Evolutionary conservation across 2,113 vertebrate species (phyloP), one percentile per base, ranked within the genome.

Genomic region (Morone saxatilis): DNA sequence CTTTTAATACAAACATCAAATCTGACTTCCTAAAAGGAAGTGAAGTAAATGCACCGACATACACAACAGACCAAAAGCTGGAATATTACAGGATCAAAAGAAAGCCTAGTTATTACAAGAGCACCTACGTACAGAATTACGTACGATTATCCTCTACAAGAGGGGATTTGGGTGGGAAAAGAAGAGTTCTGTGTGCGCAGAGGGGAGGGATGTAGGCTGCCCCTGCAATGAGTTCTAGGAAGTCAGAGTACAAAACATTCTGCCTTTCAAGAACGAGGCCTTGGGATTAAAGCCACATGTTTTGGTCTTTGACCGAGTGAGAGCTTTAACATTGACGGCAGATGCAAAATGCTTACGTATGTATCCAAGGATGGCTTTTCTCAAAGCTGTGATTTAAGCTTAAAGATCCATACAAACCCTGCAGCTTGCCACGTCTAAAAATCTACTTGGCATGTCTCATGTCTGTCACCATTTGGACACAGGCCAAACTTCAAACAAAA

Each of bases 161-260:
- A 62, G 3, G 22, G 56, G 14, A 76, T 59, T 68, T 67, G 11
- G 68, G 19, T 5, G 4, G 25, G 51, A 25, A 79, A 48, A 66
- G 45, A 22, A 50, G 66, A 17, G 16, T 14, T 68, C 12, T 61
- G 25, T 66, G n/a, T 53, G 60, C 0, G 13, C 31, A 43, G 38
- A 76, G 63, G 71, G 78, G 83, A 40, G 86, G 76, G 81, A 61
- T 62, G 41, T 78, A 14, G 48, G 41, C 48, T 68, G 45, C 38
- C 17, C 6, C 53, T 48, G 67, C 76, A 60, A 31, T 3, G 51
- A 93, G 56, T 93, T 95, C 94, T 89, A 79, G 92, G 93, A 95
- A 95, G 92, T 82, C 76, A 53, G 40, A 88, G 89, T 36, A 90
- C 89, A 88, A 87, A 84, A 89, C 47, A 89, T 75, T 85, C 83